These are phyloP conservation scores for Lutjanus campechanus DNA, from an alignment of 2,797 vertebrate species.

Conservation along the genomic window DNA sequence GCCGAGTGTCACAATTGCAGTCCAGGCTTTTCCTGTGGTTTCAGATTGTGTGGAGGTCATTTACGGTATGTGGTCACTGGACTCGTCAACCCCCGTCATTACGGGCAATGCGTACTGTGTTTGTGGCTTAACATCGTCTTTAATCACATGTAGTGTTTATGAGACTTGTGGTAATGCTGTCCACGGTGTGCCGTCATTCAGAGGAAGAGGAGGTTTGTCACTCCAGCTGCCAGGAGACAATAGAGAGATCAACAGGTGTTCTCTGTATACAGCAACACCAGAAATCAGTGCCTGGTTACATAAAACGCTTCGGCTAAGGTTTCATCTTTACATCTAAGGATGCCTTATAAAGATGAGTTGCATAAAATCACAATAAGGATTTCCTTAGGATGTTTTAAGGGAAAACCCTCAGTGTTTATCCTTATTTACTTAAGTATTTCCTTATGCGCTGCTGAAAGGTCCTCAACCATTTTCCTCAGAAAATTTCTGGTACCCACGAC, in stretches of 20 bases:
- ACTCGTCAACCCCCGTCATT: constrained; percentile 12
- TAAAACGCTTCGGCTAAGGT: too few species aligned
- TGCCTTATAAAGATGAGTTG: too few species aligned
- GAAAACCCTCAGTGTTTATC: too few species aligned
- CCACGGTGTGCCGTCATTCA: background rate
- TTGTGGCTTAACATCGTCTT: constrained; percentile 14
- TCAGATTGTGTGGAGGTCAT: constrained; percentile 32
- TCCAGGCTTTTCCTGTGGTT: constrained; percentile 49
- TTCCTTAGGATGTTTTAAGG: too few species aligned
- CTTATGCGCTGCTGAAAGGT: too few species aligned
- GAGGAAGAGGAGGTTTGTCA: constrained; percentile 8
- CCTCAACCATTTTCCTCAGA: too few species aligned
- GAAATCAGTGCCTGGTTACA: background rate
- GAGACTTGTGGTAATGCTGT: constrained; percentile 8
- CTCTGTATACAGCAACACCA: background rate
- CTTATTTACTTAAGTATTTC: too few species aligned
- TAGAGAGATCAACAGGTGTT: constrained; percentile 29
- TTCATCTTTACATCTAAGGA: too few species aligned
- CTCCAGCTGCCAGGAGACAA: constrained; percentile 38
- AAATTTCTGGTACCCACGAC: too few species aligned
- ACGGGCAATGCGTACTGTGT: background rate
- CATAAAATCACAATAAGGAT: too few species aligned
- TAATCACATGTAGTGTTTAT: constrained; percentile 28
- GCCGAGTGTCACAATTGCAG: constrained; percentile 60
- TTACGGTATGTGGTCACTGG: constrained; percentile 30